These are phyloP conservation scores for Gallinago nigripennis DNA, from an alignment of 2,797 vertebrate genomes.

Conservation along the genomic window DNA sequence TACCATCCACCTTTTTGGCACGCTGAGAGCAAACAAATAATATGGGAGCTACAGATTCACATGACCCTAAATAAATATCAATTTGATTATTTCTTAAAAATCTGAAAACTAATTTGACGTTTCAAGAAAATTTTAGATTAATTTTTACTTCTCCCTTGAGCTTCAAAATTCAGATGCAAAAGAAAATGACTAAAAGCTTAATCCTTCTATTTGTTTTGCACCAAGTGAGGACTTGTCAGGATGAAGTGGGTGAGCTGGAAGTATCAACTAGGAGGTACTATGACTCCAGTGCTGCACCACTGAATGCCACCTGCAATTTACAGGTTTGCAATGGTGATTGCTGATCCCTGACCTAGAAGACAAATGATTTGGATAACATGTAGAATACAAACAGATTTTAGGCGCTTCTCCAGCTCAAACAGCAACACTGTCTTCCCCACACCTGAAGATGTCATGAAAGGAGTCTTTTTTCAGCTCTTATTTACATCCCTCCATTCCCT, in stretches of 20 bases:
- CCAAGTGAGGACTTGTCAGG: background rate
- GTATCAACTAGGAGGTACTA: background rate
- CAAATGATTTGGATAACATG: background rate
- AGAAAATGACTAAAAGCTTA: background rate
- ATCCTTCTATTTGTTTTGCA: background rate
- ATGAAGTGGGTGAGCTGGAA: background rate
- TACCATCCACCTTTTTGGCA: background rate
- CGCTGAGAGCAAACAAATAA: background rate
- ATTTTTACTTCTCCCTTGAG: background rate
- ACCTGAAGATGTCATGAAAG: background rate
- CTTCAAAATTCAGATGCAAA: background rate
- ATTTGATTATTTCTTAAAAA: background rate
- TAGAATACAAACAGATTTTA: background rate
- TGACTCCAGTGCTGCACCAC: background rate
- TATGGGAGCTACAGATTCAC: background rate
- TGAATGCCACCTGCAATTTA: background rate
- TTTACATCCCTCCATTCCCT: background rate
- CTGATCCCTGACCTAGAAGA: background rate
- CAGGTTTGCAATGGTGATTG: background rate
- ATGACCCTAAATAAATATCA: background rate
- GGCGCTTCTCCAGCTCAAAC: background rate
- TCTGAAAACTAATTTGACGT: background rate
- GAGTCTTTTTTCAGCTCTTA: background rate
- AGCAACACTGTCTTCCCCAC: background rate
- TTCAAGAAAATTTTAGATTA: background rate